A percentile compares a stretch with the other conserved stretches of the same genome.
phyloP scores from a whole-genome alignment of 2,888 invertebrate species.

The Mythimna impura region DNA sequence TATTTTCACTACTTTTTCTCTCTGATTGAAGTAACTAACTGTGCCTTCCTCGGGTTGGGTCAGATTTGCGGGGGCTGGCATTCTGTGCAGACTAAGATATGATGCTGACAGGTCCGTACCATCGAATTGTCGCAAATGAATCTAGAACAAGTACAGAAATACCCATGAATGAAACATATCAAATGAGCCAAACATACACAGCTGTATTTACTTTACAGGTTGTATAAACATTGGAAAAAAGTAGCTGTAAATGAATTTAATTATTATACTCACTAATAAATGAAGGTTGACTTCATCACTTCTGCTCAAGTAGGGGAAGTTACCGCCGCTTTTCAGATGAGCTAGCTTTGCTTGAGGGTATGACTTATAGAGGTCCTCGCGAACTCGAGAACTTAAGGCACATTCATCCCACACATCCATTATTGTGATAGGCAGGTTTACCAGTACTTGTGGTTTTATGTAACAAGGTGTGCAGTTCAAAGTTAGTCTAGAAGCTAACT shows the following conservation, averaged over 20 bases:
- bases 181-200: neutral
- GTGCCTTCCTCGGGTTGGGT: constrained; percentile 80
- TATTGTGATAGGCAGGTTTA: constrained; percentile 93
- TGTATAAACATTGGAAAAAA: constrained; percentile 17
- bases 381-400: constrained; percentile 94
- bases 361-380: constrained; percentile 95
- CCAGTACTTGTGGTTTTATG: constrained; percentile 94
- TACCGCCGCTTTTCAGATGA: constrained; percentile 96
- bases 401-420: constrained; percentile 97
- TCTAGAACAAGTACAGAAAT: constrained; percentile 84
- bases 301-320: constrained; percentile 97
- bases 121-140: constrained; percentile 94
- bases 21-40: constrained; percentile 86
- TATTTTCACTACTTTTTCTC: constrained; percentile 84
- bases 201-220: constrained; percentile 5
- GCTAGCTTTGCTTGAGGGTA: constrained; percentile 96
- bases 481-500: constrained; percentile 96
- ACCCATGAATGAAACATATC: no score
- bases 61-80: constrained; percentile 70
- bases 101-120: constrained; percentile 91
- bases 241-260: neutral
- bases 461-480: constrained; percentile 95
- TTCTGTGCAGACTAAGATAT: constrained; percentile 86
- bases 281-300: constrained; percentile 97
- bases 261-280: constrained; percentile 92